Evolutionary conservation across 2,888 invertebrate genomes (phyloP).

Genomic region (Danaus chrysippus): DNA sequence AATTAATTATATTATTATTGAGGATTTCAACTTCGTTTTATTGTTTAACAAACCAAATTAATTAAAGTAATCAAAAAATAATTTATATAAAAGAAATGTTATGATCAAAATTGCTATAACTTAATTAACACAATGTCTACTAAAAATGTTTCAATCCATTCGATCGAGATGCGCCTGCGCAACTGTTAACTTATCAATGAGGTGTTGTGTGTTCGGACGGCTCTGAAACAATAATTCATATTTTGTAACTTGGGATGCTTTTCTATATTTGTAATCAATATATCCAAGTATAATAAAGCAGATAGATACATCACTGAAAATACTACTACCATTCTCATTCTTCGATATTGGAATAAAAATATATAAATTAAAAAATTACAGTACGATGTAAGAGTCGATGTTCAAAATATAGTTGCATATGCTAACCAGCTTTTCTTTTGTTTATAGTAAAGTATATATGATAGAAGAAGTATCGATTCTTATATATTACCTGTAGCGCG

Average conservation of each 20-base stretch:
- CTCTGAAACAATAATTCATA: conserved; percentile 43
- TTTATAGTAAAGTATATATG: not conserved
- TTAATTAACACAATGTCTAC: not conserved
- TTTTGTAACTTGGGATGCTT: too few species aligned
- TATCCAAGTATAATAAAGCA: too few species aligned
- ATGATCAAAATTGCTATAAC: not conserved
- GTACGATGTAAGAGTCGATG: too few species aligned
- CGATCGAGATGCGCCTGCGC: conserved; percentile 71
- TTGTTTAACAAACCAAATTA: conserved; percentile 15
- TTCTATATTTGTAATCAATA: too few species aligned
- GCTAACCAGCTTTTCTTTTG: too few species aligned
- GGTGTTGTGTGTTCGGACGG: conserved; percentile 65
- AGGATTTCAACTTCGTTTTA: conserved; percentile 21
- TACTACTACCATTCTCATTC: too few species aligned
- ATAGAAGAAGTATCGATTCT: not conserved
- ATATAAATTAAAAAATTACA: too few species aligned
- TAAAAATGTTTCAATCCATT: conserved; percentile 53
- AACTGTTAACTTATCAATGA: conserved; percentile 66
- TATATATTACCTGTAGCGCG: conserved; percentile 54
- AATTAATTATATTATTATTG: conserved; percentile 5
- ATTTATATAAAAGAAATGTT: conserved; percentile 1
- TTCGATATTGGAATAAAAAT: too few species aligned
- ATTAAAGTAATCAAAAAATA: conserved; percentile 6
- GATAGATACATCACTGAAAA: too few species aligned
- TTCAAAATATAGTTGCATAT: too few species aligned